Conservation (phyloP, 2,888 invertebrate species). For the Zonitis immaculata region DNA sequence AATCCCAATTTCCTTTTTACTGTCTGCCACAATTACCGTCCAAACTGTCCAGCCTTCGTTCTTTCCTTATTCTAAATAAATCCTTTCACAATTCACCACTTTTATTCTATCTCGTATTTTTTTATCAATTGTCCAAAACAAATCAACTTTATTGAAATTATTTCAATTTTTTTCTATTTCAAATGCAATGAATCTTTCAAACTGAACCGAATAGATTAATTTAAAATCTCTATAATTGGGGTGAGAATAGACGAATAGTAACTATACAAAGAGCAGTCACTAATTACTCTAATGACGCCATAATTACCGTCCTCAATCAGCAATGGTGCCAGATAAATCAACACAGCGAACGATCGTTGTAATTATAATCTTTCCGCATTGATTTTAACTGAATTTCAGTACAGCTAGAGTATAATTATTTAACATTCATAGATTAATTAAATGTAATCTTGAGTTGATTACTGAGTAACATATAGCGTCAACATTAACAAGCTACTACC, state of each 20-base stretch:
- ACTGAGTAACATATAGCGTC: too few species aligned
- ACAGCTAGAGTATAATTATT: too few species aligned
- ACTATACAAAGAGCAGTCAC: slow-evolving; percentile 5
- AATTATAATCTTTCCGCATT: slow-evolving; percentile 7
- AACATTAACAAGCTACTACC: too few species aligned
- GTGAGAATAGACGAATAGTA: slow-evolving; percentile 8
- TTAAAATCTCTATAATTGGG: slow-evolving; percentile 15
- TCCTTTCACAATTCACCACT: neutral
- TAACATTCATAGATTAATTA: too few species aligned
- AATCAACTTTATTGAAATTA: too few species aligned
- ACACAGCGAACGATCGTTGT: slow-evolving; percentile 16
- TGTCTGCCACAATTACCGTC: neutral
- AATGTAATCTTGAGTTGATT: too few species aligned
- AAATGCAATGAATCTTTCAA: neutral
- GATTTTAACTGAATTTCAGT: too few species aligned
- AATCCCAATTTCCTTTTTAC: neutral
- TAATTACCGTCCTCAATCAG: slow-evolving; percentile 25
- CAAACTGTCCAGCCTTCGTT: neutral
- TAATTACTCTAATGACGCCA: slow-evolving; percentile 25
- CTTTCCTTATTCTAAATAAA: neutral
- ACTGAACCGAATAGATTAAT: slow-evolving; percentile 8
- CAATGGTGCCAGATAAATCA: slow-evolving; percentile 24
- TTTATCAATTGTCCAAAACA: neutral
- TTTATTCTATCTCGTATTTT: too few species aligned
- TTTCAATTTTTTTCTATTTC: neutral